Evolutionary conservation across 1,140 invertebrate species (phyloP), one percentile per base, ranked within the genome.

Genomic region (Chironomus striatipennis): DNA sequence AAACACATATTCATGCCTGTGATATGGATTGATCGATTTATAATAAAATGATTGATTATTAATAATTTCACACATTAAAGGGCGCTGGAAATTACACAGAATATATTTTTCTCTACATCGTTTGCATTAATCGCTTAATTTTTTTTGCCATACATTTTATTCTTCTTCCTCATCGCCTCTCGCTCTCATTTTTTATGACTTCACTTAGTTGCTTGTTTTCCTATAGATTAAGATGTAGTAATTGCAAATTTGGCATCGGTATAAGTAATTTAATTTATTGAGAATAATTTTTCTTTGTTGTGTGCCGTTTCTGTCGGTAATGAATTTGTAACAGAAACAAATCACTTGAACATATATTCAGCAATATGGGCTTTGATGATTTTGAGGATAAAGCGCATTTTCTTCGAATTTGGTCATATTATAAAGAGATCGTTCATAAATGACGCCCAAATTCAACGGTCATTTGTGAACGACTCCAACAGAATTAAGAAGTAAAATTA

Each of bases 61-160:
- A 20, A 70, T 70, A 70, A 70, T 70, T 70, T 70, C 65, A 70
- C 65, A 70, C 65, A 70, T 70, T 70, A 70, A 70, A 70, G 65
- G 65, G 65, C 65, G 65, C 65, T 70, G 5, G 17, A 70, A 70
- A 70, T 70, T 70, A 70, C 65, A 21, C 18, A 70, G 0, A 34
- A 34, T 34, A 34, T 34, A 34, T 34, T 34, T 34, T 34, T 5
- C 24, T 34, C 24, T 2, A 34, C 24, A 34, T 34, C 24, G 24
- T 70, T 70, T 70, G 47, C 47, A 57, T 70, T 70, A 70, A 70
- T 70, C 17, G 20, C 65, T 70, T 70, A 2, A 70, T 70, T 70
- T 9, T n/a, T n/a, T n/a, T n/a, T n/a, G n/a, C n/a, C n/a, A n/a
- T n/a, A n/a, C n/a, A n/a, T n/a, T n/a, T n/a, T n/a, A n/a, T n/a